Conservation (phyloP, 2,113 vertebrate genomes). For the Mormyrus lacerda region DNA sequence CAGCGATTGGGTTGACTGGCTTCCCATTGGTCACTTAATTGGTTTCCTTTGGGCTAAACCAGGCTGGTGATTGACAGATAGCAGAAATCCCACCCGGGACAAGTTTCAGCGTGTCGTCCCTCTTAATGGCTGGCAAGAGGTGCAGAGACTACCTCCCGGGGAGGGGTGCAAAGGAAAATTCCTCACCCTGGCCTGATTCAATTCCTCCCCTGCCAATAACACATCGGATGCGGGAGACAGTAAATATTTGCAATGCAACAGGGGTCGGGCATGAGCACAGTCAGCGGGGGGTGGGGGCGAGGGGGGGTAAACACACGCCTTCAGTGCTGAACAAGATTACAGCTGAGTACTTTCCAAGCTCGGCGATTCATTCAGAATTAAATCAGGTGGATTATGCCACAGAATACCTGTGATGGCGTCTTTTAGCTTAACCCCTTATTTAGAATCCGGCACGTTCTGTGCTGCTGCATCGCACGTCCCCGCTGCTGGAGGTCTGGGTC, state of each 20-base stretch:
- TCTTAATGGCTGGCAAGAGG: background rate
- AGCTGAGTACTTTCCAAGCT: background rate
- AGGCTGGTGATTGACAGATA: background rate
- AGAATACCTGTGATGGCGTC: constrained; percentile 7
- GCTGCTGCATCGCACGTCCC: background rate
- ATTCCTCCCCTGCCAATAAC: background rate
- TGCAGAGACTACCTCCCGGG: background rate
- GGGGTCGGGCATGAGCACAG: background rate
- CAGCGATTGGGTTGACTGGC: background rate
- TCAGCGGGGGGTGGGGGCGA: background rate
- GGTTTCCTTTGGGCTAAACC: background rate
- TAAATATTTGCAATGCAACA: constrained; percentile 6
- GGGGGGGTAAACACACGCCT: background rate
- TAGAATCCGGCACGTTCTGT: background rate
- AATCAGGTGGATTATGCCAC: background rate
- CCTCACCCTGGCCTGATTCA: background rate
- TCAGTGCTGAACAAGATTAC: background rate
- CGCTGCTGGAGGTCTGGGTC: background rate
- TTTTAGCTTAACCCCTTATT: background rate
- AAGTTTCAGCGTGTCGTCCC: background rate
- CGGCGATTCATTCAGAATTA: constrained; percentile 10
- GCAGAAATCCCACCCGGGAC: background rate
- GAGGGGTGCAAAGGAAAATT: background rate
- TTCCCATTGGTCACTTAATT: constrained; percentile 6
- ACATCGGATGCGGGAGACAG: background rate